Base-by-base conservation (phyloP, 2,888 invertebrate species). In the Allophyes oxyacanthae region DNA sequence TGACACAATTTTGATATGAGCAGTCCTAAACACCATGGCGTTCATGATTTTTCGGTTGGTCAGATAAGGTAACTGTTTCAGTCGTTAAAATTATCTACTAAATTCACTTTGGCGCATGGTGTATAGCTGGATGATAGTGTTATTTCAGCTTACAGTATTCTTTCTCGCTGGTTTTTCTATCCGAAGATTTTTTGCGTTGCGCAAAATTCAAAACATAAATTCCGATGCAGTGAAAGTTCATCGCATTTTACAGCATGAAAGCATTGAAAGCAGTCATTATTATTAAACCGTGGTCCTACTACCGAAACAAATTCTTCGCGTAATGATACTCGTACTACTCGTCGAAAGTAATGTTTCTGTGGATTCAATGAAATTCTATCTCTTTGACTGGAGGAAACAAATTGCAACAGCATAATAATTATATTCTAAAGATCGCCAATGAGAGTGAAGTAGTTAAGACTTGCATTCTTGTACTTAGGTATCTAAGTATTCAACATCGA, bases 1-100 rank as follows among this genome's bases (percentile, higher is more conserved):
- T 91, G 91, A 90, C 90, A 89, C 83, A 78, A 85, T 90, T 90
- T 87, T 84, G 87, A 87, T 89, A 89, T 70, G 70, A 76, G 71
- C 72, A 72, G 79, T 79, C 84, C 82, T 79, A 84, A 82, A 83
- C 82, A 78, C 83, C 80, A 84, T 62, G 36, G 55, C 15, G 50
- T 59, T 54, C 53, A 58, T 13, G 53, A 49, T 48, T 58, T 67
- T 64, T 37, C 44, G 56, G 58, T 56, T 54, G 55, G 58, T 33
- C 33, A 64, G 59, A 70, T 73, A 70, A 73, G 55, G 25, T 57
- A 59, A 61, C 13, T 30, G 30, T 57, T 55, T 34, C 38, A 53
- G 33, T 33, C 40, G 30, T 45, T 55, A 50, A 52, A 55, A 50
- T 34, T 50, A 11, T 54, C n/a, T 48, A 42, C 33, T 11, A 9